phyloP scores from a whole-genome alignment of 1,140 invertebrate genomes.

The Leptonema lineaticorne region DNA sequence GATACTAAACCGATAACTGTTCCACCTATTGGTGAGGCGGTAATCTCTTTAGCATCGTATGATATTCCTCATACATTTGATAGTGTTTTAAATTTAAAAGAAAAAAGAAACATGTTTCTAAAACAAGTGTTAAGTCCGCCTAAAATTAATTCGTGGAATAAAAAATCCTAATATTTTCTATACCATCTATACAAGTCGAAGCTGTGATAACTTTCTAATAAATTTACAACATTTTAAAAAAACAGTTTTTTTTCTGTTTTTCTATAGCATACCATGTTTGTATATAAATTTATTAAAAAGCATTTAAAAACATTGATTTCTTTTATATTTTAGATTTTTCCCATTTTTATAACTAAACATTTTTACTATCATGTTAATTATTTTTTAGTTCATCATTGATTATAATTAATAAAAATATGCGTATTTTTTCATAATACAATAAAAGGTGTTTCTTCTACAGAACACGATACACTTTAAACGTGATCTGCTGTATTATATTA shows the following conservation, averaged over 20 bases:
- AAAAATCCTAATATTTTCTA: slow-evolving; percentile 28
- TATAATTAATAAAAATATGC: too few species aligned
- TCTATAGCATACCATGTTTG: background rate
- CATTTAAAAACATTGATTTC: too few species aligned
- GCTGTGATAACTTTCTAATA: slow-evolving; percentile 1
- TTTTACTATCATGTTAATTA: too few species aligned
- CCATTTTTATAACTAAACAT: too few species aligned
- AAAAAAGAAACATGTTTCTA: slow-evolving; percentile 59
- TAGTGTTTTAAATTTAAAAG: slow-evolving; percentile 52
- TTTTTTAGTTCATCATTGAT: too few species aligned
- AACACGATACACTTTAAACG: too few species aligned
- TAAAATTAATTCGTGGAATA: slow-evolving; percentile 56
- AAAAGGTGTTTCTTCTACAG: too few species aligned
- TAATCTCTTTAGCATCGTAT: slow-evolving; percentile 41
- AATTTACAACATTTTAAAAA: background rate
- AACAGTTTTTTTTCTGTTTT: background rate
- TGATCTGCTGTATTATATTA: too few species aligned
- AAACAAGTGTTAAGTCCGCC: slow-evolving; percentile 62
- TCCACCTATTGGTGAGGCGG: slow-evolving; percentile 30
- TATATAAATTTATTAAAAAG: background rate
- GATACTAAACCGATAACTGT: slow-evolving; percentile 26
- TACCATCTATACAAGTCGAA: background rate
- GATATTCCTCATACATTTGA: slow-evolving; percentile 40
- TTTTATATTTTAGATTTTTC: too few species aligned
- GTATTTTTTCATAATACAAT: too few species aligned